These are phyloP conservation scores for Pagetopsis macropterus DNA, from an alignment of 2,797 vertebrate genomes.

Conservation along the genomic window DNA sequence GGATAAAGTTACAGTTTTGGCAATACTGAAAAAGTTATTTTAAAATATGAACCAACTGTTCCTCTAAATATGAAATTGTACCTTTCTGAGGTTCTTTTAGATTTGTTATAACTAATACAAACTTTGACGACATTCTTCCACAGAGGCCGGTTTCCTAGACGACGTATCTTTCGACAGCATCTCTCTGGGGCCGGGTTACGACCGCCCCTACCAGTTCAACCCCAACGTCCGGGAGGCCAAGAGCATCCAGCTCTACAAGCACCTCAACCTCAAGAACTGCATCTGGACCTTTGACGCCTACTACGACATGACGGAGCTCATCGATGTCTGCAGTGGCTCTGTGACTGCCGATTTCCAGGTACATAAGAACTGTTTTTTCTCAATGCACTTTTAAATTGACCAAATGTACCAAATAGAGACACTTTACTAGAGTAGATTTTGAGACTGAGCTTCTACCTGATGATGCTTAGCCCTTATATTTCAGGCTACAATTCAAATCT, in stretches of 20 bases:
- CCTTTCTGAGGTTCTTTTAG: neutral
- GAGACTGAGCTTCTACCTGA: neutral
- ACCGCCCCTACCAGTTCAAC: constrained; percentile 96
- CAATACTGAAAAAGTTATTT: too few species aligned
- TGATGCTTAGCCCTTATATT: too few species aligned
- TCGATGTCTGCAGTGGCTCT: constrained; percentile 95
- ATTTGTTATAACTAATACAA: neutral
- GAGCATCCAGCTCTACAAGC: constrained; percentile 94
- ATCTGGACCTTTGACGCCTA: constrained; percentile 98
- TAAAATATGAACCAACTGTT: too few species aligned
- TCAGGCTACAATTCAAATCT: too few species aligned
- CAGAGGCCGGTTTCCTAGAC: constrained; percentile 94
- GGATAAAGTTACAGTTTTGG: too few species aligned
- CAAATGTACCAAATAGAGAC: neutral
- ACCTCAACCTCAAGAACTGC: constrained; percentile 98
- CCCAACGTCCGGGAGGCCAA: constrained; percentile 87
- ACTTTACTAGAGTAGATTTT: neutral
- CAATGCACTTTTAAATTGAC: neutral
- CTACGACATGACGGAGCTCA: constrained; percentile 98
- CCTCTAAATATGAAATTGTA: neutral
- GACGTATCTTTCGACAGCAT: constrained; percentile 87
- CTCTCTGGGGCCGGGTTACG: constrained; percentile 90
- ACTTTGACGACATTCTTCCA: neutral
- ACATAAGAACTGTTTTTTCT: neutral
- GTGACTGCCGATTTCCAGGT: constrained; percentile 99